These are phyloP conservation scores for Bombus waltoni DNA, from an alignment of 1,140 invertebrate species.

Conservation along the genomic window DNA sequence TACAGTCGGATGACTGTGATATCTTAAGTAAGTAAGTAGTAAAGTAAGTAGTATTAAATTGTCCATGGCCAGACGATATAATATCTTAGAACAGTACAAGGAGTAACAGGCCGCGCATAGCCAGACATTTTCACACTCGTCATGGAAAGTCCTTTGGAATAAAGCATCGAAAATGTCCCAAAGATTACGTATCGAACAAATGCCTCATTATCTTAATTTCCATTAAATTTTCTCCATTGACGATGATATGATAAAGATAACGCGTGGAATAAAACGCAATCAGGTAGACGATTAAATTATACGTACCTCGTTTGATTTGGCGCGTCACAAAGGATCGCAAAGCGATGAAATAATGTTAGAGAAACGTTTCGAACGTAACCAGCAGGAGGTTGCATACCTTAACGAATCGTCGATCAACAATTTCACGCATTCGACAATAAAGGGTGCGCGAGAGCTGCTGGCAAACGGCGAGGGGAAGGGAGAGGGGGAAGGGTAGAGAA, in stretches of 20 bases:
- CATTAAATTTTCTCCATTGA: neutral
- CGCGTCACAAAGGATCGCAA: conserved; percentile 1
- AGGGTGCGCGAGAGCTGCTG: neutral
- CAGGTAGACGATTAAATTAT: neutral
- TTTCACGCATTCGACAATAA: conserved; percentile 44
- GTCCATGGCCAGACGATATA: neutral
- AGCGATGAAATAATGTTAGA: conserved; percentile 20
- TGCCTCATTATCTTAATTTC: neutral
- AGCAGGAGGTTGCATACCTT: conserved; percentile 29
- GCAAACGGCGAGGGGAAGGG: neutral
- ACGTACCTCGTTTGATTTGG: neutral
- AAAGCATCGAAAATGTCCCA: no score
- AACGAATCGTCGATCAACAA: conserved; percentile 49
- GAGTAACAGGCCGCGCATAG: no score
- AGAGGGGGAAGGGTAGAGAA: neutral
- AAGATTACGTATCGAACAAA: neutral
- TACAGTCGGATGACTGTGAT: no score
- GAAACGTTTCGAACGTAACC: neutral
- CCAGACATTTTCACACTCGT: no score
- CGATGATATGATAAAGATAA: neutral
- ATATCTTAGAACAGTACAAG: neutral
- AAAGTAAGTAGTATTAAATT: neutral
- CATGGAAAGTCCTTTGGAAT: no score
- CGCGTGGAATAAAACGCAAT: neutral
- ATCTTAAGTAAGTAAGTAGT: neutral